Evolutionary conservation across 2,888 invertebrate species (phyloP), one percentile per base, ranked within the genome.

Genomic region (Cylloceria caligata): DNA sequence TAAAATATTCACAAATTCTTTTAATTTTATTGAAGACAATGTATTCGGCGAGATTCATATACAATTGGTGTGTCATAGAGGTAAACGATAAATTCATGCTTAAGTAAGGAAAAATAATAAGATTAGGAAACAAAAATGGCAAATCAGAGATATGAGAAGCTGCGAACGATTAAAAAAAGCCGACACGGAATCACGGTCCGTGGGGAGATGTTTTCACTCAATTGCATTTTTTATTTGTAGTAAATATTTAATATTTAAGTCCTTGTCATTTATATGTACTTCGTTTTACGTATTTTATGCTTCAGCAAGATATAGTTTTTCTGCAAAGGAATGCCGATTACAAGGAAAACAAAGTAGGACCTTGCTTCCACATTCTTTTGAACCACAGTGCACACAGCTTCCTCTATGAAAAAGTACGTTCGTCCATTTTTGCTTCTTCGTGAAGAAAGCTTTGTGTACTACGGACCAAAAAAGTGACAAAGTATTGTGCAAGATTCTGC

Each of bases 1-100:
- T 84, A 3, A 24, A 52, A 24, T 24, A 52, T 21, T 21, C 24
- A 24, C 30, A 45, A 60, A 27, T n/a, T 2, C 47, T 55, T 47
- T 21, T 47, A 16, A 39, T 69, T 16, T 42, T 11, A 24, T n/a
- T 30, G 30, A 36, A 7, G 19, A 64, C 2, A 55, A 55, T 55
- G 3, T 27, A 55, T 30, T 52, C 24, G 21, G 24, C 24, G 13
- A 27, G 11, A 52, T 52, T 52, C 13, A 27, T 7, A 16, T 19
- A 47, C 47, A 7, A 19, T 47, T 16, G n/a, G n/a, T n/a, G n/a
- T n/a, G n/a, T 13, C n/a, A 45, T 45, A 45, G 3, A 16, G 16
- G 3, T 3, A 45, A 45, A n/a, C 16, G 2, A 45, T 13, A 45
- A 45, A 16, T 45, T 16, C 16, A 45, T 19, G 47, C 19, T 47